Percentiles rank a stretch among this genome's conserved stretches.
Evolutionary conservation across 2,113 vertebrate species (phyloP).

Genomic region (Halichoeres trimaculatus): DNA sequence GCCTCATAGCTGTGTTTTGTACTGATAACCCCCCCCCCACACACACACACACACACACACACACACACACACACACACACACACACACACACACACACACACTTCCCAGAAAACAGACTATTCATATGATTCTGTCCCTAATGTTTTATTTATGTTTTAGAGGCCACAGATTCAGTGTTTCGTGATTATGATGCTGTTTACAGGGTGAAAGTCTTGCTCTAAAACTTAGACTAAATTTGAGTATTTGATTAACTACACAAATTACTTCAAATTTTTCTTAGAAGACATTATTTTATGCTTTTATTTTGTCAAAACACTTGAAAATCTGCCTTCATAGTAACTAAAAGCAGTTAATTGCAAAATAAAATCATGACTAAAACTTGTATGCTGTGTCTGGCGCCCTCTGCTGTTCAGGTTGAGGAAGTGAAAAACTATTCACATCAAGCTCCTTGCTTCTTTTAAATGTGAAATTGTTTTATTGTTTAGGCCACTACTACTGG

Average conservation of each 20-base stretch:
- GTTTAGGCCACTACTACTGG: slow-evolving; percentile 87
- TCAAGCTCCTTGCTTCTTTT: not conserved
- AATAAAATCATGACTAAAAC: too few species aligned
- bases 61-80: not conserved
- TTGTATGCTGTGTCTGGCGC: slow-evolving; percentile 8
- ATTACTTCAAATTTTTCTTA: too few species aligned
- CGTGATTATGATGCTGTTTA: not conserved
- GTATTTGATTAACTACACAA: too few species aligned
- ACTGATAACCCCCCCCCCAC: slow-evolving; percentile 25
- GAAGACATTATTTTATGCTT: too few species aligned
- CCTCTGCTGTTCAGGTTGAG: slow-evolving; percentile 41
- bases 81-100: not conserved
- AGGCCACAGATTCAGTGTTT: not conserved
- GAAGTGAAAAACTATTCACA: not conserved
- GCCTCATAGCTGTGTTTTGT: slow-evolving; percentile 37
- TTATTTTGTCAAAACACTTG: too few species aligned
- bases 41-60: not conserved
- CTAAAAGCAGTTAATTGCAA: too few species aligned
- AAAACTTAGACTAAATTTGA: too few species aligned
- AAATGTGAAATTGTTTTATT: not conserved
- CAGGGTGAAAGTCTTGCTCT: too few species aligned
- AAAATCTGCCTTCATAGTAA: too few species aligned
- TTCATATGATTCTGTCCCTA: slow-evolving; percentile 5
- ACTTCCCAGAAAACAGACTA: not conserved
- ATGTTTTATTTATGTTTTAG: not conserved